Evolutionary conservation across 2,113 vertebrate species (phyloP).

Genomic region (Montifringilla adamsi): DNA sequence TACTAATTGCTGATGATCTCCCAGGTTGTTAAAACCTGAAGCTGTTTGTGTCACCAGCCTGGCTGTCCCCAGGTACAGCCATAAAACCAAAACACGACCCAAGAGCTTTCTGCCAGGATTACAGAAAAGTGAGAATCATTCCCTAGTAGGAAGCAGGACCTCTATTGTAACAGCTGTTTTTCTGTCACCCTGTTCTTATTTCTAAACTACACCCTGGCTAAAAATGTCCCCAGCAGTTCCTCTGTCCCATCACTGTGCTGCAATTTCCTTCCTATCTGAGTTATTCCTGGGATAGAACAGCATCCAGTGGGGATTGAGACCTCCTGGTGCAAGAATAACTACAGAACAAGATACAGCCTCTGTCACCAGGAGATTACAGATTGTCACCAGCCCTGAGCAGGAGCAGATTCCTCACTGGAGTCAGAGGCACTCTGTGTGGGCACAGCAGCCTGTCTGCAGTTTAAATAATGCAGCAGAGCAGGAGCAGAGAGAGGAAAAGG

Average conservation of each 20-base stretch:
- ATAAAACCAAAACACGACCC: constrained; percentile 56
- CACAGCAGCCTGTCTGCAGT: constrained; percentile 30
- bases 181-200: not conserved
- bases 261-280: not conserved
- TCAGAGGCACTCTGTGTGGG: constrained; percentile 29
- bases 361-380: constrained; percentile 19
- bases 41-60: constrained; percentile 55
- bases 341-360: not conserved
- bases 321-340: constrained; percentile 22
- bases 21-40: constrained; percentile 1
- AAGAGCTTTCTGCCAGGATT: not conserved
- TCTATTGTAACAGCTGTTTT: not conserved
- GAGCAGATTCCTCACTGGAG: constrained; percentile 31
- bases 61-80: constrained; percentile 45
- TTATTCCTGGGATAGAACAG: not conserved
- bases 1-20: constrained; percentile 26
- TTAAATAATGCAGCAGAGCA: not conserved
- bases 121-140: constrained; percentile 1
- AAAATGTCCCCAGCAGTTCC: not conserved
- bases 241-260: not conserved
- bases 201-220: not conserved
- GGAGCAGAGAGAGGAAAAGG: not conserved
- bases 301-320: constrained; percentile 8
- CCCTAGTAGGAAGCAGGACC: not conserved
- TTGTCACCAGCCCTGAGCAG: constrained; percentile 30